Conservation (phyloP, 2,888 invertebrate genomes). For the Acanthosepion lycidas region DNA sequence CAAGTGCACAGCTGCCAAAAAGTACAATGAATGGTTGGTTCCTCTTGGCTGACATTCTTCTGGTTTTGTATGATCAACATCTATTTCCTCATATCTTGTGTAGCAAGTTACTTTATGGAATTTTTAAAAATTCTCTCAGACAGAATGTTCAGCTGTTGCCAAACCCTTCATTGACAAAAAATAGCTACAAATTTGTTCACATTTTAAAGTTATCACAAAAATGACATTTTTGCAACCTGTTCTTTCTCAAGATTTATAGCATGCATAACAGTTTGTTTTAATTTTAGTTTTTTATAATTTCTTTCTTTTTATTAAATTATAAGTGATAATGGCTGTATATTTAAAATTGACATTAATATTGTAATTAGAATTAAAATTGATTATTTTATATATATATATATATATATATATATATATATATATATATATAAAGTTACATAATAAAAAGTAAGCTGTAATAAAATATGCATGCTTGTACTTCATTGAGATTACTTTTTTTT, state of each 20-base stretch:
- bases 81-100: background rate
- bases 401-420: too few species aligned
- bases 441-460: background rate
- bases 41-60: background rate
- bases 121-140: background rate
- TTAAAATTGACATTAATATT: background rate
- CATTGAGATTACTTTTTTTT: background rate
- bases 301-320: background rate
- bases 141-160: constrained; percentile 41
- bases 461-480: background rate
- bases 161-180: constrained; percentile 41
- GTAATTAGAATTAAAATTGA: background rate
- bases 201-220: constrained; percentile 15
- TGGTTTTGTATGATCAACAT: background rate
- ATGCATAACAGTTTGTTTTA: constrained; percentile 42
- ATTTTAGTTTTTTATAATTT: background rate
- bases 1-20: constrained; percentile 42
- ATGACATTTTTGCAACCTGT: background rate
- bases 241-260: constrained; percentile 40
- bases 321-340: background rate
- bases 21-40: constrained; percentile 39
- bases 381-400: background rate
- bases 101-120: background rate
- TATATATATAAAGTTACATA: too few species aligned
- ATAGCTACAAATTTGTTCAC: constrained; percentile 36